Base-by-base conservation (phyloP, 2,888 invertebrate genomes). In the Lapara coniferarum region DNA sequence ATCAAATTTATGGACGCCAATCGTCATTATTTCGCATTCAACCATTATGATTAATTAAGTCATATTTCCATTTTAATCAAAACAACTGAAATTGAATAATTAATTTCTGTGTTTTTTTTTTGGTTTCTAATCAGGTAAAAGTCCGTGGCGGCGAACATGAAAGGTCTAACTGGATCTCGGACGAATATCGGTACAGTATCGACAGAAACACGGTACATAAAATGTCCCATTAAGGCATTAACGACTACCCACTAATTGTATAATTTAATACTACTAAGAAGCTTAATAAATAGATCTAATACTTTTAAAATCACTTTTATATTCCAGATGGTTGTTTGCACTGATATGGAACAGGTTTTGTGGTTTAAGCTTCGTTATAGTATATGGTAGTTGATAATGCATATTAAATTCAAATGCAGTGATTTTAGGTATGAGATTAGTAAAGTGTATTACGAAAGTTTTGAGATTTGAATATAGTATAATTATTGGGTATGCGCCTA, bases 51-150 rank as follows among this genome's bases (percentile, higher is more conserved):
- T 66, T 66, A 67, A 71, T 66, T 70, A 71, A 63, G 46, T 63
- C 3, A 80, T 79, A 86, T 85, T 87, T 87, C 80, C 83, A 86
- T 85, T 83, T 85, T 85, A 85, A 78, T 77, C 75, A 76, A 75
- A 73, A 74, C 67, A 63, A 67, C 44, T 49, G 12, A 51, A 56
- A 73, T 77, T 75, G 71, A 71, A 74, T 75, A 77, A 75, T 73
- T 75, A 75, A 63, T 76, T 74, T 75, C 73, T 73, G 72, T 2
- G 25, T 25, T 25, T 82, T 83, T 81, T 57, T 30, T 63, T 59
- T 46, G 6, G 81, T 86, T 46, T 63, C 49, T 63, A 85, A 87
- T 88, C 78, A 85, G 83, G 83, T 85, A 87, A 89, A 87, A 87
- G 88, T 80, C 71, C 75, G 82, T 86, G 87, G 85, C 72, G 4